Base-by-base conservation (phyloP, 2,888 invertebrate genomes). In the Drosophila rubida region DNA sequence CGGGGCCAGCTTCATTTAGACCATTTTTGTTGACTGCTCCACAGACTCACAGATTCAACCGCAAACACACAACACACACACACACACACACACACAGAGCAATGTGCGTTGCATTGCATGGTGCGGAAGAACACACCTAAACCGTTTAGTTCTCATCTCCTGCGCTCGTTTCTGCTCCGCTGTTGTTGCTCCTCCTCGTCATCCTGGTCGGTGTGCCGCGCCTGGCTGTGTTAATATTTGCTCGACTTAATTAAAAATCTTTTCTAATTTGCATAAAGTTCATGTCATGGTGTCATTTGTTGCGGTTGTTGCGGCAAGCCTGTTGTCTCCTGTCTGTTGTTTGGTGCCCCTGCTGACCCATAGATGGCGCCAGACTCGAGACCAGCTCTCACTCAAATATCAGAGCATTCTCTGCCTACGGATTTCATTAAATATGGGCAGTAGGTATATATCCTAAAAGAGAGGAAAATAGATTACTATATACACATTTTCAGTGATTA, bases 241-340 rank as follows among this genome's bases (percentile, higher is more conserved):
- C 89, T 67, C 77, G 70, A 88, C 84, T 89, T 89, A 89, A 90
- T 89, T 89, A 89, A 87, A 89, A 87, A 80, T 87, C 86, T 83
- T 80, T 87, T 82, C 72, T 75, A 84, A 84, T 84, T 84, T 84
- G 83, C 85, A 84, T 87, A 78, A 85, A 87, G 69, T 75, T 66
- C 72, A 76, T 76, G 72, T 69, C 65, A 63, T 68, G 62, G 70
- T 64, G 79, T 57, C 85, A 74, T 77, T 78, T 66, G 67, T 64
- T 75, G 78, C 39, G 78, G 75, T 60, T 69, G 41, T 27, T 60
- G 32, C 39, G 65, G 27, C 50, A 14, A 19, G 14, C 32, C 32
- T 49, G 44, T 35, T 46, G 48, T 27, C 39, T 19, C 27, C 25
- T 39, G 19, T 41, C 25, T 14, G 30, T 11, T 5, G 16, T 8